Conservation (phyloP, 2,888 invertebrate genomes). For the Zelleria hepariella region DNA sequence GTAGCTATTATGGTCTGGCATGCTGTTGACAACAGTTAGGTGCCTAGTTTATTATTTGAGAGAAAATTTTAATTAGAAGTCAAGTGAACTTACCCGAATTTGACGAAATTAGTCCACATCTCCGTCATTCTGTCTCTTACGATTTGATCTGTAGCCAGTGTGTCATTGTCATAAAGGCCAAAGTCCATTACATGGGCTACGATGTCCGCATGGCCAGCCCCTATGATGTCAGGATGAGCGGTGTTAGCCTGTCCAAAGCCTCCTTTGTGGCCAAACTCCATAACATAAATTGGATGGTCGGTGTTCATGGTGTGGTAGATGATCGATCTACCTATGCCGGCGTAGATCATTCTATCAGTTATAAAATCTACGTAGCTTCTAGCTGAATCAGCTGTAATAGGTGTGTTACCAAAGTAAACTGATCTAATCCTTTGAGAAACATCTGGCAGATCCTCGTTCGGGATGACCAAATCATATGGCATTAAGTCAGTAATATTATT, state of each 20-base stretch:
- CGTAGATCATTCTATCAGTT: neutral
- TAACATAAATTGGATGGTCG: neutral
- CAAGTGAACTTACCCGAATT: conserved; percentile 5
- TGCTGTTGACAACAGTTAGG: no score
- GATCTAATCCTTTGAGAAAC: neutral
- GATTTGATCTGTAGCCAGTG: neutral
- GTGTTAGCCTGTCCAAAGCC: neutral
- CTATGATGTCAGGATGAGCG: neutral
- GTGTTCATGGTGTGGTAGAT: neutral
- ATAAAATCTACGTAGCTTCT: neutral
- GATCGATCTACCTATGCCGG: neutral
- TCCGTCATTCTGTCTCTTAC: conserved; percentile 1
- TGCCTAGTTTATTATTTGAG: no score
- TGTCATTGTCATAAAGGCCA: neutral
- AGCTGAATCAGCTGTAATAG: neutral
- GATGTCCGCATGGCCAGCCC: conserved; percentile 4
- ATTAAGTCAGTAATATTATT: neutral
- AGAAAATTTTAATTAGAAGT: neutral
- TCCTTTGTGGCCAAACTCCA: conserved; percentile 3
- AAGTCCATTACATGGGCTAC: neutral
- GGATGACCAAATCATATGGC: neutral
- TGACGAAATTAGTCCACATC: conserved; percentile 1
- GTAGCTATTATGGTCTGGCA: no score
- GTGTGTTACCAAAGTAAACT: neutral
- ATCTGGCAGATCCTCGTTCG: neutral